phyloP scores from a whole-genome alignment of 2,113 vertebrate genomes.

The Callospermophilus lateralis region DNA sequence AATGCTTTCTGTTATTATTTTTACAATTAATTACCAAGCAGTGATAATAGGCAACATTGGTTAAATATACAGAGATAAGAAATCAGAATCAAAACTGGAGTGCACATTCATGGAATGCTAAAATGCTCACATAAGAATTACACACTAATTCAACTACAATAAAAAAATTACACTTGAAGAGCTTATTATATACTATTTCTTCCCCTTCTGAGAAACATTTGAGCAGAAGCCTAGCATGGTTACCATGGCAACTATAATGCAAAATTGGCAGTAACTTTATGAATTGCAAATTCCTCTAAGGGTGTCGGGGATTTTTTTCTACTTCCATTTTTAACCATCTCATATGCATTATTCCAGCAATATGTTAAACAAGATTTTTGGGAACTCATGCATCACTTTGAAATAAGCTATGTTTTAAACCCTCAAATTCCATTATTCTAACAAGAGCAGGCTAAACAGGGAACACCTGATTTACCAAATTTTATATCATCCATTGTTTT shows the following conservation, averaged over 20 bases:
- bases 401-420: slow-evolving; percentile 80
- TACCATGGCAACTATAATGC: slow-evolving; percentile 82
- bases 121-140: slow-evolving; percentile 81
- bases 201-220: slow-evolving; percentile 82
- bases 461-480: slow-evolving; percentile 39
- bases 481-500: slow-evolving; percentile 56
- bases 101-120: slow-evolving; percentile 71
- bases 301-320: slow-evolving; percentile 79
- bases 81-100: slow-evolving; percentile 57
- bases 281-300: slow-evolving; percentile 86
- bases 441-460: slow-evolving; percentile 57
- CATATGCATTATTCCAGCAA: slow-evolving; percentile 84
- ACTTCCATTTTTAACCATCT: slow-evolving; percentile 84
- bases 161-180: slow-evolving; percentile 84
- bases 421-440: slow-evolving; percentile 74
- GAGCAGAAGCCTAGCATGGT: slow-evolving; percentile 81
- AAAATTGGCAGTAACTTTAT: slow-evolving; percentile 85
- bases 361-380: slow-evolving; percentile 82
- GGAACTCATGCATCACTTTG: slow-evolving; percentile 81
- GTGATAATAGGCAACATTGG: slow-evolving; percentile 26
- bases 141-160: slow-evolving; percentile 83
- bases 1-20: slow-evolving; percentile 76
- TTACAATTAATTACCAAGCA: slow-evolving; percentile 70
- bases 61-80: slow-evolving; percentile 66
- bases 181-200: slow-evolving; percentile 82